phyloP scores from a whole-genome alignment of 2,888 invertebrate species.

The Athripsodes cinereus region DNA sequence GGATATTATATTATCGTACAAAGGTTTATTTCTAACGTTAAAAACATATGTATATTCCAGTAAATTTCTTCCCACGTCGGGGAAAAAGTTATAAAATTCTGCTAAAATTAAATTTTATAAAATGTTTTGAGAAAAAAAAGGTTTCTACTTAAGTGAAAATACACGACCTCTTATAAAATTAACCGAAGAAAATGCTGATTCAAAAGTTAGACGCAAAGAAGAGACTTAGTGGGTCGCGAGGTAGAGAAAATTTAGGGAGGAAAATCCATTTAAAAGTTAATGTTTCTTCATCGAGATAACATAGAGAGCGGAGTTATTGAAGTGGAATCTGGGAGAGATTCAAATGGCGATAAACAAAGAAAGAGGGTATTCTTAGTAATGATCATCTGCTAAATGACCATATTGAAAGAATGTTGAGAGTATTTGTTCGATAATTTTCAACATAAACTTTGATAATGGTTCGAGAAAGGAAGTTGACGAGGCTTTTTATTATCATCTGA shows the following conservation, averaged over 20 bases:
- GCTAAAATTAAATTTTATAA: too few species aligned
- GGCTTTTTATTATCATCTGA: not conserved
- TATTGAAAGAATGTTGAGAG: not conserved
- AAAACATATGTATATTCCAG: too few species aligned
- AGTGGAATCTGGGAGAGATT: constrained; percentile 5
- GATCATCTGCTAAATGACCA: constrained; percentile 2
- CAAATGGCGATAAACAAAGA: constrained; percentile 1
- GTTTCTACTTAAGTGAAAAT: too few species aligned
- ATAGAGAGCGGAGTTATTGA: constrained; percentile 3
- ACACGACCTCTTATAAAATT: constrained; percentile 1
- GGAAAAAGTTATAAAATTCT: too few species aligned
- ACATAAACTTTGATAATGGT: not conserved
- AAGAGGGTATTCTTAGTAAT: not conserved
- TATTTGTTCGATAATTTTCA: not conserved
- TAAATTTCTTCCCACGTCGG: too few species aligned
- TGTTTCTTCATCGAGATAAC: constrained; percentile 7
- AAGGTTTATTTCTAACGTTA: too few species aligned
- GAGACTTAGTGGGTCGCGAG: not conserved
- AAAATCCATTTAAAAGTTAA: constrained; percentile 8
- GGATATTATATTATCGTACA: too few species aligned
- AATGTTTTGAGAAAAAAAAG: too few species aligned
- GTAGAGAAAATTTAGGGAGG: not conserved
- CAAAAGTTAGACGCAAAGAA: not conserved
- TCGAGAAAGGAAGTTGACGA: not conserved
- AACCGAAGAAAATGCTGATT: not conserved